Evolutionary conservation across 1,140 invertebrate species (phyloP).

Genomic region (Aricia agestis): DNA sequence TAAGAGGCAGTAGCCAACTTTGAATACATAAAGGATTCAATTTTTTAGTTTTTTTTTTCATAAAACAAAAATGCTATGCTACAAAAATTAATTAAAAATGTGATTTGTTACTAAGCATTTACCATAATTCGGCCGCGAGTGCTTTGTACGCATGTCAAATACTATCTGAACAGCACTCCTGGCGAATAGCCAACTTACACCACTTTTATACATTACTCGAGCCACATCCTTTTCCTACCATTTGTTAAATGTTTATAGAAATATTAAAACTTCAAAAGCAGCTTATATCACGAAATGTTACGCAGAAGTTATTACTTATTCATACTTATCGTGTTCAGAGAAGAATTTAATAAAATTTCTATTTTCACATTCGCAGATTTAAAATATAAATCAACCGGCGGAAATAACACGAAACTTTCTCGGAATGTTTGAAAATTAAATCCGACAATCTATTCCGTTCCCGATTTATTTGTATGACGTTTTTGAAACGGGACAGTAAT

Average conservation of each 20-base stretch:
- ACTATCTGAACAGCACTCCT: not conserved
- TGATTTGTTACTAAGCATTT: not conserved
- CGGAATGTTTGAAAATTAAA: constrained; percentile 8
- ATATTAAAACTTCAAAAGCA: constrained; percentile 14
- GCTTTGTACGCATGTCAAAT: not conserved
- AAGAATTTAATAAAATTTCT: not conserved
- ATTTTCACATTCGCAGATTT: constrained; percentile 14
- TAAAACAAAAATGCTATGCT: no score
- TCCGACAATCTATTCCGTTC: constrained; percentile 7
- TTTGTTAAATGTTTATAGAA: constrained; percentile 15
- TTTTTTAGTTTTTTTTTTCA: no score
- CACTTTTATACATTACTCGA: constrained; percentile 6
- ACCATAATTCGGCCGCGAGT: not conserved
- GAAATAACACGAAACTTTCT: constrained; percentile 11
- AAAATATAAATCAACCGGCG: constrained; percentile 11
- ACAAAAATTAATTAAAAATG: not conserved
- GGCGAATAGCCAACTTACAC: not conserved
- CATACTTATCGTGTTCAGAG: constrained; percentile 3
- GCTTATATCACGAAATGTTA: constrained; percentile 10
- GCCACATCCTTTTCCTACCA: not conserved
- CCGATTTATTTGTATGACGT: not conserved
- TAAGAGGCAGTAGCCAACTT: no score
- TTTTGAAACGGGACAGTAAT: not conserved
- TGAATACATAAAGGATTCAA: no score
- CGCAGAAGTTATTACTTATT: constrained; percentile 16